Evolutionary conservation across 1,140 invertebrate genomes (phyloP).

Genomic region (Pachypeltis micranthus): DNA sequence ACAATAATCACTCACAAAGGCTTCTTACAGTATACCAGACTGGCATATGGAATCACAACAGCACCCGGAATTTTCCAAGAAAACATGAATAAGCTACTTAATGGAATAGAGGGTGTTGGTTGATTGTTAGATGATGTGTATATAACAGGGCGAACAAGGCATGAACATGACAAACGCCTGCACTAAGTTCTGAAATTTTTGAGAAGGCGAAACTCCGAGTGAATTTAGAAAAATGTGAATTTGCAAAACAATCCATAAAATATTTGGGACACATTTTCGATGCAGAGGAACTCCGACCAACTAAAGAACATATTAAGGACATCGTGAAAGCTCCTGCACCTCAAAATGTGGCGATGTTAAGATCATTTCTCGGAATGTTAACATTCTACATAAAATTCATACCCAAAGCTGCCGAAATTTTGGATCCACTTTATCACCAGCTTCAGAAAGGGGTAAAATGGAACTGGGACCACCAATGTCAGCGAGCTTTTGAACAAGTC

Average conservation of each 20-base stretch:
- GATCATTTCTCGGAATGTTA: conserved; percentile 21
- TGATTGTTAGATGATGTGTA: neutral
- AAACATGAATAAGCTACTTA: neutral
- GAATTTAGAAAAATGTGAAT: conserved; percentile 10
- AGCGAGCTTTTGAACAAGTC: conserved; percentile 21
- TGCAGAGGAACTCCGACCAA: neutral
- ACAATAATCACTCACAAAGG: neutral
- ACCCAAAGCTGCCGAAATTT: conserved; percentile 16
- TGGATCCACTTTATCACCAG: conserved; percentile 19
- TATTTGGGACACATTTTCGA: conserved; percentile 6
- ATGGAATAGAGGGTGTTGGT: neutral
- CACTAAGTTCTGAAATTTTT: neutral
- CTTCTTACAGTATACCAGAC: neutral
- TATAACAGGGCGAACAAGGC: neutral
- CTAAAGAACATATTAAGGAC: neutral
- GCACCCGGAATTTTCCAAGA: neutral
- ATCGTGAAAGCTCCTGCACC: neutral
- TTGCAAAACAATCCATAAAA: neutral
- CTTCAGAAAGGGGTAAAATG: conserved; percentile 19
- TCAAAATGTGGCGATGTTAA: neutral
- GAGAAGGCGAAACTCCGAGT: neutral
- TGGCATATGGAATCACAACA: neutral
- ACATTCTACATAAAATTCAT: conserved; percentile 24
- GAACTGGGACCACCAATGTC: conserved; percentile 20
- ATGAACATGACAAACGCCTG: neutral